A percentile compares a stretch with the other conserved stretches of the same genome.
These are phyloP conservation scores for Corticium candelabrum DNA, from an alignment of 37 sponge, comb jelly and placozoan species.

Conservation along the genomic window DNA sequence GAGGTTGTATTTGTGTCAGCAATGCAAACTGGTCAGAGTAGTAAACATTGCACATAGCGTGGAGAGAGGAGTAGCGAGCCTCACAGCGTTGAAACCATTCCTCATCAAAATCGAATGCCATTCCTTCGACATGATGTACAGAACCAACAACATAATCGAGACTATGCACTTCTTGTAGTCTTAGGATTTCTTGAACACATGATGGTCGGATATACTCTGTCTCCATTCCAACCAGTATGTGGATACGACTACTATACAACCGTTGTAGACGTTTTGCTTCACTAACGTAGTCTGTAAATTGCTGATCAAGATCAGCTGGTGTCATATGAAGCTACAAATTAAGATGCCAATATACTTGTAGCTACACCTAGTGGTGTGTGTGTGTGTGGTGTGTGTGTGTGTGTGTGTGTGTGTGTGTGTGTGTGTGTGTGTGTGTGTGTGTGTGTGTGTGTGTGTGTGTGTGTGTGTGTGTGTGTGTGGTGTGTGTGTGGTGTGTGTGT, in stretches of 20 bases:
- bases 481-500: too few species aligned
- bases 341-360: background rate
- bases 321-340: background rate
- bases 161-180: background rate
- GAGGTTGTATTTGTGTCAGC: background rate
- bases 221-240: background rate
- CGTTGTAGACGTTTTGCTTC: background rate
- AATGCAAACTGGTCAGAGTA: background rate
- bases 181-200: conserved; percentile 1
- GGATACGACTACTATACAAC: background rate
- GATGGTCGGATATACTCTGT: background rate
- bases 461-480: background rate
- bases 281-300: background rate
- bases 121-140: conserved; percentile 1
- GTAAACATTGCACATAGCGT: background rate
- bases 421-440: conserved; percentile 10
- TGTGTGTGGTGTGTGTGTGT: too few species aligned
- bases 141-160: conserved; percentile 5
- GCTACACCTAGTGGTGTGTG: too few species aligned
- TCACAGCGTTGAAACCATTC: background rate
- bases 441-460: background rate
- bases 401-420: conserved; percentile 23
- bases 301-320: background rate
- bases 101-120: background rate
- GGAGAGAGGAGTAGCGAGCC: background rate